Base-by-base conservation (phyloP, 2,797 vertebrate genomes). In the Periophthalmus magnuspinnatus region DNA sequence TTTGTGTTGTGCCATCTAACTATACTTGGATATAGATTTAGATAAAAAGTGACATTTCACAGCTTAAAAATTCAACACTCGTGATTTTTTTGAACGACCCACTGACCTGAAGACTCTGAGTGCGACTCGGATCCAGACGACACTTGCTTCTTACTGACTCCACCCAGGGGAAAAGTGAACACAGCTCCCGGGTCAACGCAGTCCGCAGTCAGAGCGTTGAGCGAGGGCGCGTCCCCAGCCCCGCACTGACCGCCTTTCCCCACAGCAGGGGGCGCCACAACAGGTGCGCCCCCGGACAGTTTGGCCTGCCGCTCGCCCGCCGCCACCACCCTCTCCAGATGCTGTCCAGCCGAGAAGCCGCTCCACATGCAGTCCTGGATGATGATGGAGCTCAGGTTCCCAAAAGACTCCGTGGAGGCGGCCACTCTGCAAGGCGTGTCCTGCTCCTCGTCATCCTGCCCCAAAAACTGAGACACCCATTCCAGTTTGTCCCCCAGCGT, bases 351-450 rank as follows among this genome's bases (percentile, higher is more conserved):
- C 0, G 96, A 96, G 81, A 96, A 97, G 1, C 95, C 93, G 76
- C 96, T 98, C 96, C 96, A 98, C 96, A 98, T 98, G 86, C 96
- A 98, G 91, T 97, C 96, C 85, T 94, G 94, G 67, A 96, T 95
- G 72, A 98, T 94, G 86, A 96, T 94, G 70, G 96, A 96, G 86
- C 94, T 95, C 78, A 94, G 92, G 89, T 97, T 97, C 34, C 95
- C 94, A 61, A 95, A 92, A 5, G 88, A 83, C 70, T 89, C 91
- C 21, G 89, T 93, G 11, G 73, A 17, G 0, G 84, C 34, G 50
- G 92, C 92, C 33, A 94, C 88, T 79, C 93, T 95, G 72, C 92
- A 94, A 13, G 88, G 89, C 52, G 85, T 71, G 32, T 94, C 93
- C 56, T 96, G 94, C 56, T 96, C 95, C 7, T 93, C 93, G 7